Evolutionary conservation across 2,888 invertebrate species (phyloP).

Genomic region (Tenthredo distinguenda): DNA sequence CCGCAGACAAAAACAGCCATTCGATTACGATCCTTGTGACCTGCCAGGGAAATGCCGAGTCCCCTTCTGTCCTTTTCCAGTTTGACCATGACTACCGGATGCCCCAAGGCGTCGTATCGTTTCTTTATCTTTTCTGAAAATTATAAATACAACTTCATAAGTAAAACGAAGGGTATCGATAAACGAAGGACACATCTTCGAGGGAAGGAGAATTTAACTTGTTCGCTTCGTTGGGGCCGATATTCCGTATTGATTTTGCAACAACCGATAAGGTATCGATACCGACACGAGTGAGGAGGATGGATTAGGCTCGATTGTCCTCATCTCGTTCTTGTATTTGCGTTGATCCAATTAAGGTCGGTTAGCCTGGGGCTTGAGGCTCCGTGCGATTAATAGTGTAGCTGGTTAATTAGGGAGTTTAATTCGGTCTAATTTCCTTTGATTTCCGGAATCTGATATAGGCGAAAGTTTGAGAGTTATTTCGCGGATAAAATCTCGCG

Average conservation of each 20-base stretch:
- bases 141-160: neutral
- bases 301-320: neutral
- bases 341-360: constrained; percentile 1
- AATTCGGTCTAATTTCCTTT: neutral
- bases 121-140: constrained; percentile 93
- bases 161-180: neutral
- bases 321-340: neutral
- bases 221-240: neutral
- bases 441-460: neutral
- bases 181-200: constrained; percentile 48
- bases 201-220: constrained; percentile 52
- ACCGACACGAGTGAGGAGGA: neutral
- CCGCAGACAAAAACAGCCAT: constrained; percentile 99
- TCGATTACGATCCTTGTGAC: constrained; percentile 94
- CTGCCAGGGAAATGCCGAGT: constrained; percentile 95
- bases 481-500: neutral
- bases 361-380: neutral
- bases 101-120: constrained; percentile 91
- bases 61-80: constrained; percentile 88
- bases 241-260: neutral
- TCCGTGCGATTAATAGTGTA: constrained; percentile 6
- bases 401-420: constrained; percentile 3
- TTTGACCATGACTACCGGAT: constrained; percentile 86
- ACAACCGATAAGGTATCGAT: neutral
- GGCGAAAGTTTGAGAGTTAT: neutral